Evolutionary conservation across 1,140 invertebrate genomes (phyloP), one percentile per base, ranked within the genome.

Genomic region (Eciton burchellii): DNA sequence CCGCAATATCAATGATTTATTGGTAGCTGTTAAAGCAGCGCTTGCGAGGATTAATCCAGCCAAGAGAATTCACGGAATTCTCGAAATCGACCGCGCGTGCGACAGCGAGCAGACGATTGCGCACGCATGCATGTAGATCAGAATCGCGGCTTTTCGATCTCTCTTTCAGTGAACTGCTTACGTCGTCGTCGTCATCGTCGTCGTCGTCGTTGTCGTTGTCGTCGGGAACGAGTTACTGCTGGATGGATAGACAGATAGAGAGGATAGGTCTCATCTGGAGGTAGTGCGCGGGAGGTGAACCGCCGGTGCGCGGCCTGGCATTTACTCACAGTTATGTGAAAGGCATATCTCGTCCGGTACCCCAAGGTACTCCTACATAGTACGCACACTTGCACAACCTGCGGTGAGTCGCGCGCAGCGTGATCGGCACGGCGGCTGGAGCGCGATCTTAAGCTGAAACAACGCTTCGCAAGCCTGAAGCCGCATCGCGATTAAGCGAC

Each of bases 291-390:
- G 83, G 87, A 35, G 35, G 35, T 35, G 88, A 88, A 88, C 87
- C 71, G 82, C 85, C 62, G 76, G 41, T 56, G 43, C 43, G 41
- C 74, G 90, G 87, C 89, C 88, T 92, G 92, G 91, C 92, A 93
- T 94, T 93, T 93, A 92, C 92, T 93, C 91, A 92, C 89, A 93
- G 91, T 93, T 93, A 94, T 93, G 92, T 93, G 93, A 94, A 94
- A 94, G 93, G 93, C 91, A 91, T 93, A 92, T 91, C 85, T 81
- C 74, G 89, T 84, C 84, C 86, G 72, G 60, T 86, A 89, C 85
- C 35, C 81, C 90, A 89, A 91, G 88, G 87, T 91, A 91, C 89
- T 89, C 88, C 90, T 91, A 92, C 91, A 85, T 90, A 88, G 84
- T 86, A 88, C 89, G 88, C 86, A 91, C 90, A 88, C 86, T 87